Evolutionary conservation across 1,140 invertebrate species (phyloP).

Genomic region (Condylostylus longicornis): DNA sequence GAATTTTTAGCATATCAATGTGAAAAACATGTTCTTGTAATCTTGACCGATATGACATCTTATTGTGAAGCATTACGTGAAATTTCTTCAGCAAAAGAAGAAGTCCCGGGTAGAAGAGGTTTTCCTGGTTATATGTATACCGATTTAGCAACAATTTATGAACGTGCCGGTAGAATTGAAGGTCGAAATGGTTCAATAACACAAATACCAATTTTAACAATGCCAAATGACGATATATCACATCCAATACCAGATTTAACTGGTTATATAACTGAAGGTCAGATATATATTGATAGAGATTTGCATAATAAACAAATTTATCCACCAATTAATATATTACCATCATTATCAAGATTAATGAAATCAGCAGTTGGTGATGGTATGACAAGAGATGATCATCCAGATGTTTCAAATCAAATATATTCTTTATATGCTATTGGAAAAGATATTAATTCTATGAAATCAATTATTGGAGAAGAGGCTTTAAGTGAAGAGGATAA

Average conservation of each 20-base stretch:
- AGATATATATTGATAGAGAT: constrained; percentile 51
- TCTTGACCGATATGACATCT: constrained; percentile 94
- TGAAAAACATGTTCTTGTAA: constrained; percentile 90
- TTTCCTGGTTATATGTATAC: constrained; percentile 98
- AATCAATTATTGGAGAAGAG: constrained; percentile 61
- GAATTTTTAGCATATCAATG: constrained; percentile 93
- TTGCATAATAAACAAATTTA: constrained; percentile 54
- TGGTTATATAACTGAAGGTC: constrained; percentile 54
- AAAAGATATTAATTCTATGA: constrained; percentile 58
- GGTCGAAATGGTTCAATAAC: constrained; percentile 50
- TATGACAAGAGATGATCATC: constrained; percentile 57
- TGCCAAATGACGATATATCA: constrained; percentile 56
- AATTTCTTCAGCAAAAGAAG: constrained; percentile 86
- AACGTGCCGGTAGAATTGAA: constrained; percentile 48
- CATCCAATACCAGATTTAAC: constrained; percentile 56
- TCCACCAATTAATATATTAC: constrained; percentile 56
- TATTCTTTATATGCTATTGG: constrained; percentile 58
- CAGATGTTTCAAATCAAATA: constrained; percentile 59
- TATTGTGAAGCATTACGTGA: constrained; percentile 91
- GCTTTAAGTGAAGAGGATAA: constrained; percentile 48
- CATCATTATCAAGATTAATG: constrained; percentile 56
- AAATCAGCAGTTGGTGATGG: constrained; percentile 59
- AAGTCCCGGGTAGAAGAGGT: constrained; percentile 78
- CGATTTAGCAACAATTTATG: constrained; percentile 52
- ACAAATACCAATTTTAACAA: constrained; percentile 46